Base-by-base conservation (phyloP, 2,888 invertebrate species). In the Dasypolia templi region DNA sequence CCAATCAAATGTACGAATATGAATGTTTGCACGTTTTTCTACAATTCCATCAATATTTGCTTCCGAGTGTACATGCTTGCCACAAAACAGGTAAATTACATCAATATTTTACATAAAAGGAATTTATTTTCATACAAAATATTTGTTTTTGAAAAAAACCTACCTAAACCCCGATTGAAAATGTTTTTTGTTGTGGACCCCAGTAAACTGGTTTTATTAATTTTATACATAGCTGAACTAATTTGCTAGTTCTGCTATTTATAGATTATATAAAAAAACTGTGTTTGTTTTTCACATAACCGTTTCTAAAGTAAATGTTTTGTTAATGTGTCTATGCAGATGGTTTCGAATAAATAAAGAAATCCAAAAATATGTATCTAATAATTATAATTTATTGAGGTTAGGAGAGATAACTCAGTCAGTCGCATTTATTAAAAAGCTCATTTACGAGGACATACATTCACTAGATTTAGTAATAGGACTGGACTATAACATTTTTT, bases 1-100 rank as follows among this genome's bases (percentile, higher is more conserved):
- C 90, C 92, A 94, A 95, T 95, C 93, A 93, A 92, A 94, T 82
- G 51, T 74, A 75, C 75, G 71, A 80, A 77, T 81, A 82, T 83
- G 82, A 85, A 78, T 86, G 71, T 83, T 84, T 79, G 79, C 75
- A 61, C 74, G 63, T 84, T 86, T 86, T 86, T 88, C 72, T 81
- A 79, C 62, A 80, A 74, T 68, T 66, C 58, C 63, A 71, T 44
- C 78, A 88, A 84, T 87, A 85, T 88, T 86, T 84, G 73, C 71
- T 72, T 58, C 59, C 58, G 75, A 46, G n/a, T 72, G 59, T 80
- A 74, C 66, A 29, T 61, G 74, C 55, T 75, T 77, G n/a, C 51
- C 72, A 78, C 63, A 77, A 79, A 79, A 72, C 58, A 64, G 77
- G 59, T 73, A 64, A 68, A 78, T 72, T 70, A 72, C 73, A 77